These are phyloP conservation scores for Phortica okadai DNA, from an alignment of 2,888 invertebrate genomes.

Conservation along the genomic window DNA sequence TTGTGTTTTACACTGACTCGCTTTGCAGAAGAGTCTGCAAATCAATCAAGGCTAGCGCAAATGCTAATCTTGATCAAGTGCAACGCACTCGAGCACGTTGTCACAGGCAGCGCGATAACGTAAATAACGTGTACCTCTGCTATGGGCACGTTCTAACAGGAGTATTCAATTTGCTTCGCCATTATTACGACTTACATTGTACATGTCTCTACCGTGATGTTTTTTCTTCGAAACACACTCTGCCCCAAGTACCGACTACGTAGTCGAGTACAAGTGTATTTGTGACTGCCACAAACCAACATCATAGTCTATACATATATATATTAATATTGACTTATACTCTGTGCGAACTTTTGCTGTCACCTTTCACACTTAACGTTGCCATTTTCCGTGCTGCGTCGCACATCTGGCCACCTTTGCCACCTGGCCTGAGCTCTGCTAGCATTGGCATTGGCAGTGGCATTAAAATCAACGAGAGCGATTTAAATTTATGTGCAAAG, in stretches of 20 bases:
- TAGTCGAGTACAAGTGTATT: background rate
- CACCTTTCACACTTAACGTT: constrained; percentile 58
- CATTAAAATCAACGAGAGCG: constrained; percentile 21
- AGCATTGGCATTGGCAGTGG: background rate
- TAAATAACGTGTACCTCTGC: background rate
- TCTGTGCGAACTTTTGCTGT: constrained; percentile 42
- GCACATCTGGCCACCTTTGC: constrained; percentile 69
- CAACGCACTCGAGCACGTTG: constrained; percentile 69
- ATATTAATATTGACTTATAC: constrained; percentile 70
- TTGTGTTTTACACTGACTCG: background rate
- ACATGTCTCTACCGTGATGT: background rate
- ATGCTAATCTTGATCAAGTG: constrained; percentile 69
- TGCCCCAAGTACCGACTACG: too few relatives aligned
- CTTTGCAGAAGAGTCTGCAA: background rate
- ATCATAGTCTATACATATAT: background rate
- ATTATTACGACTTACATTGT: constrained; percentile 23
- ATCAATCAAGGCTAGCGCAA: constrained; percentile 34
- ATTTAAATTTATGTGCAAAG: constrained; percentile 66
- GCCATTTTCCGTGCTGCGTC: too few relatives aligned
- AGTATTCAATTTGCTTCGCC: constrained; percentile 10
- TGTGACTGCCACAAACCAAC: background rate
- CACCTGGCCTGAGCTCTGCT: constrained; percentile 47
- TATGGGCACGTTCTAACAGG: background rate
- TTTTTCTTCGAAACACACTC: background rate
- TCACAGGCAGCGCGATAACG: background rate